These are phyloP conservation scores for Aphaenogaster ashmeadi DNA, from an alignment of 1,140 invertebrate genomes.

Conservation along the genomic window DNA sequence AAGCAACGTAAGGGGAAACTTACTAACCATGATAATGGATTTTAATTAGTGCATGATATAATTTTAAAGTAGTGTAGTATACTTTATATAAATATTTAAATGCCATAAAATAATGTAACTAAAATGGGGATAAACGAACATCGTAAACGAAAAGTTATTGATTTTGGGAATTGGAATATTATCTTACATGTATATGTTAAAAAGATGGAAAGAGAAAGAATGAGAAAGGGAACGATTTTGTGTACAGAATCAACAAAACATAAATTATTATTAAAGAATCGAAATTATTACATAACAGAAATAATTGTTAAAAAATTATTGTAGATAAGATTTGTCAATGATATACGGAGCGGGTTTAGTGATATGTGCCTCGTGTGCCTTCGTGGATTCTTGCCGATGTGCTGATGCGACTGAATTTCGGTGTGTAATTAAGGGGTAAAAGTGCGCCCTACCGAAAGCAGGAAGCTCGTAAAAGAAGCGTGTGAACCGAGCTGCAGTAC, in stretches of 20 bases:
- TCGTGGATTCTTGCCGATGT: constrained; percentile 64
- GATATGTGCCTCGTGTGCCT: constrained; percentile 42
- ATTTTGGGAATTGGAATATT: background rate
- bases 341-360: constrained; percentile 10
- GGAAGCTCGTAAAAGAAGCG: constrained; percentile 77
- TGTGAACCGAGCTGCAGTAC: constrained; percentile 78
- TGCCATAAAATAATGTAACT: constrained; percentile 20
- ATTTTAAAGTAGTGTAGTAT: constrained; percentile 5
- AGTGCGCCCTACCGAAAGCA: constrained; percentile 76
- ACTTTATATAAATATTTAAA: background rate
- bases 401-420: constrained; percentile 64
- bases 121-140: background rate
- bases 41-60: constrained; percentile 27
- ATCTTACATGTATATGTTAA: background rate
- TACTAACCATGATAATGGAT: constrained; percentile 12
- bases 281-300: background rate
- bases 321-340: background rate
- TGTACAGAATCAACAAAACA: constrained; percentile 4
- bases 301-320: background rate
- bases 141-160: background rate
- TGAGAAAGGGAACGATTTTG: background rate
- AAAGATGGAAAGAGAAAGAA: background rate
- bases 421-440: constrained; percentile 66
- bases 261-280: constrained; percentile 5
- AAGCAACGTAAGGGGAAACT: background rate